Evolutionary conservation across 2,113 vertebrate genomes (phyloP), one percentile per base, ranked within the genome.

Genomic region (Motacilla tschutschensis): DNA sequence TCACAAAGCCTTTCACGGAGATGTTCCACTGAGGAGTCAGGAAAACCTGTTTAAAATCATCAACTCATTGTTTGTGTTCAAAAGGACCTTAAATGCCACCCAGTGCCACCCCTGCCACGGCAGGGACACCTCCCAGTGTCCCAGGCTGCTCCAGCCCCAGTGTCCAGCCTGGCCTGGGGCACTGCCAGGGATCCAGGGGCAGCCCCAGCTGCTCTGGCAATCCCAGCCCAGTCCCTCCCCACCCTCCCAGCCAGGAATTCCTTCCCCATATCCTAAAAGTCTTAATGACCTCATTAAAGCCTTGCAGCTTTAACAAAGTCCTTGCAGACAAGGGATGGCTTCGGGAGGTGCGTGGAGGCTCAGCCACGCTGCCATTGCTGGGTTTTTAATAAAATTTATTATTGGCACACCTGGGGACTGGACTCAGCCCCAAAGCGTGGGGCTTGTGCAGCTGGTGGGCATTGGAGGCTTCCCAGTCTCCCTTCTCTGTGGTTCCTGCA

Each of bases 71-170:
- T 4, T 33, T 33, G 41, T 12, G 29, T 33, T 0, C 46, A 10
- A 10, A 8, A 14, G 16, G 0, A 33, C 53, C 6, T 9, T 0
- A 33, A 47, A 64, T 5, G 9, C 35, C 43, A 2, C 0, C 1
- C 38, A 17, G 1, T 2, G 0, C 79, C 57, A n/a, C 5, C 43
- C 31, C 50, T 16, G 41, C 50, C 43, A 20, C 5, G 59, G 50
- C 69, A 65, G 69, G 59, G 59, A 48, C 69, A 41, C 50, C 59
- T 83, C 20, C 79, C 59, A 35, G 50, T 24, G 29, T 24, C 19
- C 66, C 78, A 80, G 55, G 77, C 0, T 35, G 46, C 14, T 48
- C 51, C 41, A 26, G 0, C 14, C 59, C 51, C 41, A 26, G 0
- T 40, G 71, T 40, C 76, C 62, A 62, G 0, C 58, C 67, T 55